Conservation (phyloP, 30 jellyfish, hydroid and myxozoan species). For the Catostylus mosaicus region DNA sequence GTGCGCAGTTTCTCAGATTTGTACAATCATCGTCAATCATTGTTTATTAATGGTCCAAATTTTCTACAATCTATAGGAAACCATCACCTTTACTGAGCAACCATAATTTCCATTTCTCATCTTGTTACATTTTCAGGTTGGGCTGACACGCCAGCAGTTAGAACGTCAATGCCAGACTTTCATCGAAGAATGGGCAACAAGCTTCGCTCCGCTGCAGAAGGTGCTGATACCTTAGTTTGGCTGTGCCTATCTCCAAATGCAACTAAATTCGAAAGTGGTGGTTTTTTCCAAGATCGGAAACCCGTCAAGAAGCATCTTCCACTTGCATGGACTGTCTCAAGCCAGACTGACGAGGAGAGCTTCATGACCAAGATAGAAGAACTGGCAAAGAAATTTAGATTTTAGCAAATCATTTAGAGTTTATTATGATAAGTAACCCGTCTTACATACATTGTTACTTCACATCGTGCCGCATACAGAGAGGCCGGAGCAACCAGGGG, state of each 20-base stretch:
- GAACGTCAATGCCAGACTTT: slow-evolving; percentile 83
- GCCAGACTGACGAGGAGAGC: slow-evolving; percentile 27
- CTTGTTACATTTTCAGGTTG: slow-evolving; percentile 79
- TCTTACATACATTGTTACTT: too few species aligned
- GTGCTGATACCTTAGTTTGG: slow-evolving; percentile 92
- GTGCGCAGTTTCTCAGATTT: too few species aligned
- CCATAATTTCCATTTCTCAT: too few species aligned
- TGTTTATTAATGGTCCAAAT: too few species aligned
- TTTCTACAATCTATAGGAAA: too few species aligned
- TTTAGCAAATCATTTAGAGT: not conserved
- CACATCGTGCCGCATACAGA: too few species aligned
- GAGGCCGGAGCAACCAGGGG: too few species aligned
- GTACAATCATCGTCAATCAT: too few species aligned
- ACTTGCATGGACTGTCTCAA: slow-evolving; percentile 64
- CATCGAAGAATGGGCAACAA: slow-evolving; percentile 71
- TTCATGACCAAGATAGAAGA: slow-evolving; percentile 67
- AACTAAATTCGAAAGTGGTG: slow-evolving; percentile 65
- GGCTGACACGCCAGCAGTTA: slow-evolving; percentile 94
- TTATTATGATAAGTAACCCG: too few species aligned
- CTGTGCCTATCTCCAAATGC: slow-evolving; percentile 75
- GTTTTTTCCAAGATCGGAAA: slow-evolving; percentile 76
- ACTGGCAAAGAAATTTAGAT: slow-evolving; percentile 48
- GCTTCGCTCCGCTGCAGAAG: slow-evolving; percentile 82
- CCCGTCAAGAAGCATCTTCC: slow-evolving; percentile 75
- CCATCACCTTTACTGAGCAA: too few species aligned